Conservation (phyloP, 2,113 vertebrate species). For the Microtus richardsoni region DNA sequence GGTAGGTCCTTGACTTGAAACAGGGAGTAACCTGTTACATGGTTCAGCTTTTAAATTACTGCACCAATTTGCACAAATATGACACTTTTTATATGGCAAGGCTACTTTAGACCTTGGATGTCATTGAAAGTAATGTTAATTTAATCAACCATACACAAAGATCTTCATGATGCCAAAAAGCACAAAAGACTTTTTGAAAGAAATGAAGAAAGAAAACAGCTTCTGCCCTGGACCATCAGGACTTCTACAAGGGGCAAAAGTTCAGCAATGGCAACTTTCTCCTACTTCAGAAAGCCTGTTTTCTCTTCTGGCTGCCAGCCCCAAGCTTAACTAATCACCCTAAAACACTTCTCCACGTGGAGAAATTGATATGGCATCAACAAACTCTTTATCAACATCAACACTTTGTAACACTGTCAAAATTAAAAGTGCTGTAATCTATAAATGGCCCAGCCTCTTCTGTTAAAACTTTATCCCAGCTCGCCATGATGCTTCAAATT, state of each 20-base stretch:
- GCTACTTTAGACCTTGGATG: neutral
- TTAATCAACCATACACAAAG: slow-evolving; percentile 36
- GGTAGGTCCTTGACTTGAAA: neutral
- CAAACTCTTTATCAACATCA: slow-evolving; percentile 83
- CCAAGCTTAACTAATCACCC: slow-evolving; percentile 71
- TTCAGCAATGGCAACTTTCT: slow-evolving; percentile 29
- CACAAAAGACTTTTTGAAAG: slow-evolving; percentile 21
- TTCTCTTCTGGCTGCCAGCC: slow-evolving; percentile 75
- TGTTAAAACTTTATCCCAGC: slow-evolving; percentile 65
- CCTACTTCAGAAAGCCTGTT: slow-evolving; percentile 39
- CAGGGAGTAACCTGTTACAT: neutral
- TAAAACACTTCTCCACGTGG: slow-evolving; percentile 76
- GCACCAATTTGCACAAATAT: slow-evolving; percentile 33
- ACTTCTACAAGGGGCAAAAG: neutral
- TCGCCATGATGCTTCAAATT: slow-evolving; percentile 30
- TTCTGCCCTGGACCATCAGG: neutral
- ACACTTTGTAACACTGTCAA: slow-evolving; percentile 74
- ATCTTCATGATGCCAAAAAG: slow-evolving; percentile 10
- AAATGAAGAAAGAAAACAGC: neutral
- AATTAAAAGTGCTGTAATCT: slow-evolving; percentile 75
- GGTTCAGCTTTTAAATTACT: slow-evolving; percentile 10
- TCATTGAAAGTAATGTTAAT: slow-evolving; percentile 21
- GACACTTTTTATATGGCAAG: slow-evolving; percentile 21
- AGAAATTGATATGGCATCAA: slow-evolving; percentile 76
- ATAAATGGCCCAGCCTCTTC: slow-evolving; percentile 67